These are phyloP conservation scores for Palaemon carinicauda DNA, from an alignment of 1,140 invertebrate genomes.

Conservation along the genomic window DNA sequence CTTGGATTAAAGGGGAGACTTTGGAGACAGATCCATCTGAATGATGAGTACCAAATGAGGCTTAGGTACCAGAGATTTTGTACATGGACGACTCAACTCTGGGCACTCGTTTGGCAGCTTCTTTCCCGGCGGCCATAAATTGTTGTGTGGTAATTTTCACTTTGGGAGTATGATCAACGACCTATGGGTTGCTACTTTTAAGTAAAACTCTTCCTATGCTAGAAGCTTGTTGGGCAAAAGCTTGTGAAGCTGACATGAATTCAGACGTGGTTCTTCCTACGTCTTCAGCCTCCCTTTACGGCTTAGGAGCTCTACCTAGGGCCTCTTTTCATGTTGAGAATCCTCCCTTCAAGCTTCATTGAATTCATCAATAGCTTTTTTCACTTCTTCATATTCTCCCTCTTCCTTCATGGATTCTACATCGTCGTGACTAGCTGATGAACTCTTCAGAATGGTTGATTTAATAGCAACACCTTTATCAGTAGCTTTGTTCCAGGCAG, in stretches of 20 bases:
- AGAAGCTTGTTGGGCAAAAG: constrained; percentile 18
- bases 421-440: background rate
- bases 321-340: constrained; percentile 4
- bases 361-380: constrained; percentile 3
- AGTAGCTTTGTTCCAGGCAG: constrained; percentile 25
- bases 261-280: background rate
- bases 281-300: background rate
- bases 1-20: background rate
- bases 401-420: background rate
- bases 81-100: constrained; percentile 19
- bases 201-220: background rate
- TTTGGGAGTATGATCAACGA: background rate
- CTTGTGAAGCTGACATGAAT: constrained; percentile 11
- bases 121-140: constrained; percentile 18
- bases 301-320: background rate
- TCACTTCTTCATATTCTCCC: constrained; percentile 8
- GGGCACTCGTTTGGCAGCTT: constrained; percentile 11
- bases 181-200: background rate
- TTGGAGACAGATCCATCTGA: background rate
- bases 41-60: background rate
- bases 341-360: constrained; percentile 6
- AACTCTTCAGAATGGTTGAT: background rate
- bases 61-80: background rate
- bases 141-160: constrained; percentile 15
- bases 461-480: background rate